These are phyloP conservation scores for Metaphire vulgaris DNA, from an alignment of 1,140 invertebrate genomes.

Conservation along the genomic window DNA sequence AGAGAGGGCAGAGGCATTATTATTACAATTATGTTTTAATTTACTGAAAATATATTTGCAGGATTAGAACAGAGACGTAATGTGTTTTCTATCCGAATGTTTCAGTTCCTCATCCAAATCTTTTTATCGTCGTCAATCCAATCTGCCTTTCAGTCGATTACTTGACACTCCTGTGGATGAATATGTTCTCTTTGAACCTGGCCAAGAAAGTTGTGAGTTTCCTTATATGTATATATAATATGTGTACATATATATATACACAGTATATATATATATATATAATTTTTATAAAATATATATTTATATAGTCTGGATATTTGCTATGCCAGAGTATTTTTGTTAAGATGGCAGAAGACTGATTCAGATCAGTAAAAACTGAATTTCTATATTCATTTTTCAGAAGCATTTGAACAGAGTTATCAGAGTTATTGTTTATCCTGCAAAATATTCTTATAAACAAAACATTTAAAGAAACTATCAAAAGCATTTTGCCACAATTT, in stretches of 20 bases:
- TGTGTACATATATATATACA: constrained; percentile 62
- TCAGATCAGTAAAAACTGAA: not conserved
- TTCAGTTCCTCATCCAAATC: constrained; percentile 78
- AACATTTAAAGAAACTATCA: no score
- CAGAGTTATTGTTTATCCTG: no score
- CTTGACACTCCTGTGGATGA: constrained; percentile 80
- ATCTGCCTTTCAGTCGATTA: constrained; percentile 76
- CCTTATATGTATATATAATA: constrained; percentile 51
- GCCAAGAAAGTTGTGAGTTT: constrained; percentile 62
- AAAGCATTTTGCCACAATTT: no score
- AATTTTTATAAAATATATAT: not conserved
- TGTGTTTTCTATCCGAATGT: no score
- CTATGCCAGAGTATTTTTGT: not conserved
- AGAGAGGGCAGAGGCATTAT: no score
- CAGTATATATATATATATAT: not conserved
- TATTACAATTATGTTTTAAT: no score
- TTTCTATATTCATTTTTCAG: not conserved
- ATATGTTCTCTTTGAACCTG: constrained; percentile 83
- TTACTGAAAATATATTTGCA: no score
- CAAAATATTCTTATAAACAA: no score
- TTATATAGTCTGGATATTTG: not conserved
- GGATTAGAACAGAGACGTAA: no score
- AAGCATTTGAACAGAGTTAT: no score
- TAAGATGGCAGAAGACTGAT: not conserved
- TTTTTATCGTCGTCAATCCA: constrained; percentile 83